These are phyloP conservation scores for Clupea harengus DNA, from an alignment of 2,113 vertebrate genomes.

Conservation along the genomic window DNA sequence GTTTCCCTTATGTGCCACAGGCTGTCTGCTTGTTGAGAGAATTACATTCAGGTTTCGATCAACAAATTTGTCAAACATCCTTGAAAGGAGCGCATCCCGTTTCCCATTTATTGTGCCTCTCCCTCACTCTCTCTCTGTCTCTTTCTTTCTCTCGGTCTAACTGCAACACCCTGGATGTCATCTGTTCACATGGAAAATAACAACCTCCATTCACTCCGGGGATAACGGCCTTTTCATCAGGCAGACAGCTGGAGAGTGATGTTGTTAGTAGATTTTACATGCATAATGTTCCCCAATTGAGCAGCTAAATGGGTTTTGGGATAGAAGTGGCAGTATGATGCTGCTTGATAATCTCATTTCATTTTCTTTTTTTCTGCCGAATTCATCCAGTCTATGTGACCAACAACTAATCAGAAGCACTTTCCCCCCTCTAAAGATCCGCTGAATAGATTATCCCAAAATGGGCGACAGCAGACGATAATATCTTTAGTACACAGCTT, in stretches of 20 bases:
- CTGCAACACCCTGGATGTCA: slow-evolving; percentile 30
- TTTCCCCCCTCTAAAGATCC: neutral
- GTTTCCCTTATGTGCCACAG: slow-evolving; percentile 14
- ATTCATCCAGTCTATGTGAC: neutral
- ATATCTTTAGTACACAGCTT: neutral
- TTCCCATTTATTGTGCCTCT: slow-evolving; percentile 24
- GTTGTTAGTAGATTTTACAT: slow-evolving; percentile 25
- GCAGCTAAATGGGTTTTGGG: neutral
- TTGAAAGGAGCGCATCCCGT: slow-evolving; percentile 24
- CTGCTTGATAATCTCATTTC: slow-evolving; percentile 1
- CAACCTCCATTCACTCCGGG: slow-evolving; percentile 27
- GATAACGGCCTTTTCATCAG: slow-evolving; percentile 26
- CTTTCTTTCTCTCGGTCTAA: neutral
- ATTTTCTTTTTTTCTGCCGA: neutral
- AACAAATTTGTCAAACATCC: slow-evolving; percentile 39
- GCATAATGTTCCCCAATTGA: slow-evolving; percentile 27
- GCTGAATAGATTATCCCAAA: neutral
- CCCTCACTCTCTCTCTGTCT: slow-evolving; percentile 12
- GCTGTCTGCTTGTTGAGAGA: slow-evolving; percentile 24
- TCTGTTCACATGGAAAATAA: slow-evolving; percentile 31
- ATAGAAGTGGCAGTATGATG: neutral
- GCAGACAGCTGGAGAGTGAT: slow-evolving; percentile 14
- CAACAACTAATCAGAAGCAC: neutral
- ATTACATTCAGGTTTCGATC: slow-evolving; percentile 43
- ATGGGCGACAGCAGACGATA: neutral